Conservation (phyloP, 2,113 vertebrate species). For the Phasianus colchicus region DNA sequence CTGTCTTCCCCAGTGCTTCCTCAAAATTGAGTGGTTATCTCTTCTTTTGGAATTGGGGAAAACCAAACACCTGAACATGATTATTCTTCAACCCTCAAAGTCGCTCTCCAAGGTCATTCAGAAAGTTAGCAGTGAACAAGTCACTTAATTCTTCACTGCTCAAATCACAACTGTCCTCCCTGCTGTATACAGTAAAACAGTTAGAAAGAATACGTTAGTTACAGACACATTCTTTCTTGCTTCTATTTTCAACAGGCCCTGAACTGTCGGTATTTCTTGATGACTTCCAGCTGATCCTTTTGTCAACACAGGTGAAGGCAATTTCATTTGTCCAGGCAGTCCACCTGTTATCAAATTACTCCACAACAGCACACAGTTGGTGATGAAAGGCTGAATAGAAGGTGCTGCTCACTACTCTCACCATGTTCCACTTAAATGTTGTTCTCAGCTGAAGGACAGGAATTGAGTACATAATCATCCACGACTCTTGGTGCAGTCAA, state of each 20-base stretch:
- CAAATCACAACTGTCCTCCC: not conserved
- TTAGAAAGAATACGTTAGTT: not conserved
- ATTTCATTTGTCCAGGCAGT: not conserved
- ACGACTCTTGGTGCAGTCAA: not conserved
- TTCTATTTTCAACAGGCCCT: not conserved
- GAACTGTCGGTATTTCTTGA: not conserved
- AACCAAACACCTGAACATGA: not conserved
- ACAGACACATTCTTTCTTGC: not conserved
- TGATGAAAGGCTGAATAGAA: not conserved
- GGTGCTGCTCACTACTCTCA: not conserved
- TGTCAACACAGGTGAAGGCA: not conserved
- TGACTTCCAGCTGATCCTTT: not conserved
- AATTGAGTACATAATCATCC: accelerated
- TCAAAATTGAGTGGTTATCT: not conserved
- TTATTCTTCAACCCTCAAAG: not conserved
- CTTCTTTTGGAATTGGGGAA: not conserved
- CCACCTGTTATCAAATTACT: not conserved
- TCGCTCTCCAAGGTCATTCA: not conserved
- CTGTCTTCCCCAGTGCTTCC: not conserved
- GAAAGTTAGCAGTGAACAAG: not conserved
- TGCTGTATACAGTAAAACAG: not conserved
- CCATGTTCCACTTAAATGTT: not conserved
- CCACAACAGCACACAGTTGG: not conserved
- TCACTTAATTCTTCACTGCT: not conserved
- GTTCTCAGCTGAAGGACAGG: not conserved